These are phyloP conservation scores for Trichogramma pretiosum DNA, from an alignment of 1,140 invertebrate species.

Conservation along the genomic window DNA sequence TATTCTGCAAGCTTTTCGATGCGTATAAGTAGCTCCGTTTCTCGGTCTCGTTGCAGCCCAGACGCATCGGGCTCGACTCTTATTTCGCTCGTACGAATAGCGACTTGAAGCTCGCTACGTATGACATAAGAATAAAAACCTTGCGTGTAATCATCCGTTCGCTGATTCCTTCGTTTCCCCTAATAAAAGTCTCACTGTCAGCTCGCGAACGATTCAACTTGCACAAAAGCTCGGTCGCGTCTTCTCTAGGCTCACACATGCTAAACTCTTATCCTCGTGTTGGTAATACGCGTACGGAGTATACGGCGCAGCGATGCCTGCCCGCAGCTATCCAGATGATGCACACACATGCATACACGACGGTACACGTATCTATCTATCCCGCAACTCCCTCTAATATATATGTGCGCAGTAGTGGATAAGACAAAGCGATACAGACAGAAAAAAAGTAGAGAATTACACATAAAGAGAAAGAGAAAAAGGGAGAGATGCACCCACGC, in stretches of 20 bases:
- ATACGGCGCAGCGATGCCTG: neutral
- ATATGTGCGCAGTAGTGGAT: constrained; percentile 19
- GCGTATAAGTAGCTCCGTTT: too few relatives aligned
- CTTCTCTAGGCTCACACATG: neutral
- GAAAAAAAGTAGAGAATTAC: constrained; percentile 33
- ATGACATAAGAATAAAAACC: too few relatives aligned
- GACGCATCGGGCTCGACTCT: too few relatives aligned
- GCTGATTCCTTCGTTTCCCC: constrained; percentile 46
- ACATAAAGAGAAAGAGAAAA: too few relatives aligned
- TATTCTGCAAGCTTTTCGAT: too few relatives aligned
- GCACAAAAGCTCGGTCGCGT: constrained; percentile 5
- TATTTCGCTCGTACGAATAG: too few relatives aligned
- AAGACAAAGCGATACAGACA: constrained; percentile 33
- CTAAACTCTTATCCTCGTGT: neutral
- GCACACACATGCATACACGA: neutral
- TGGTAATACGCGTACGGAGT: too few relatives aligned
- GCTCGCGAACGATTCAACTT: constrained; percentile 17
- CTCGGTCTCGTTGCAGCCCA: too few relatives aligned
- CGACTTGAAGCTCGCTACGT: too few relatives aligned
- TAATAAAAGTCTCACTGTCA: constrained; percentile 47
- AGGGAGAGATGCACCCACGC: too few relatives aligned
- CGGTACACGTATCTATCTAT: neutral
- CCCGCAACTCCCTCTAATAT: neutral
- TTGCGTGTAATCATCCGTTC: constrained; percentile 36
- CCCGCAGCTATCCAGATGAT: constrained; percentile 15